Conservation (phyloP, 2,797 vertebrate species). For the Myioborus melanocephalus region DNA sequence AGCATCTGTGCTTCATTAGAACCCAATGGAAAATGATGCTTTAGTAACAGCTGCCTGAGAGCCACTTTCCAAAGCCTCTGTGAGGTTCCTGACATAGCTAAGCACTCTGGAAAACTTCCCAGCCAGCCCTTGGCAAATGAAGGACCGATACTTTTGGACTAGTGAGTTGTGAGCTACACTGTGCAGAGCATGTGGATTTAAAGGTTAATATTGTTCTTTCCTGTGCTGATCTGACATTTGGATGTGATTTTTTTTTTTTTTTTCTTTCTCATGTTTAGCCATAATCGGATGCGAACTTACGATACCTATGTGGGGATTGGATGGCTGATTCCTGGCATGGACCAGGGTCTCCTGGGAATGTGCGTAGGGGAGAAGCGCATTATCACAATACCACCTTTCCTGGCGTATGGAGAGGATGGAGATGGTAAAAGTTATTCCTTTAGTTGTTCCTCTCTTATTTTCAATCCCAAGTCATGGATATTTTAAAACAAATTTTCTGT, state of each 20-base stretch:
- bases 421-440: conserved; percentile 80
- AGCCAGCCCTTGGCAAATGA: not conserved
- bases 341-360: conserved; percentile 96
- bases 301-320: conserved; percentile 98
- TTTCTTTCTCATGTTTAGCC: conserved; percentile 72
- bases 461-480: not conserved
- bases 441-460: not conserved
- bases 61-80: not conserved
- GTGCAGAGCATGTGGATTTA: not conserved
- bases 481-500: not conserved
- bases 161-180: not conserved
- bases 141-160: not conserved
- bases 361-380: conserved; percentile 92
- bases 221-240: not conserved
- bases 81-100: not conserved
- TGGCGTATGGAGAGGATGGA: conserved; percentile 94
- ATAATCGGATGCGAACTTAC: conserved; percentile 93
- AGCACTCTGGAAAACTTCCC: not conserved
- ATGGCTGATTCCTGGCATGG: conserved; percentile 98
- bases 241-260: not conserved
- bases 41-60: not conserved
- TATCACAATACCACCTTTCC: conserved; percentile 90
- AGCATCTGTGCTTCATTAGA: not conserved
- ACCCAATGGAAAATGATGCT: not conserved
- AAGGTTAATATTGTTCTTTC: not conserved